Percentiles rank a stretch among this genome's conserved stretches.
phyloP scores from a whole-genome alignment of 2,113 vertebrate species.

The Brienomyrus brachyistius region DNA sequence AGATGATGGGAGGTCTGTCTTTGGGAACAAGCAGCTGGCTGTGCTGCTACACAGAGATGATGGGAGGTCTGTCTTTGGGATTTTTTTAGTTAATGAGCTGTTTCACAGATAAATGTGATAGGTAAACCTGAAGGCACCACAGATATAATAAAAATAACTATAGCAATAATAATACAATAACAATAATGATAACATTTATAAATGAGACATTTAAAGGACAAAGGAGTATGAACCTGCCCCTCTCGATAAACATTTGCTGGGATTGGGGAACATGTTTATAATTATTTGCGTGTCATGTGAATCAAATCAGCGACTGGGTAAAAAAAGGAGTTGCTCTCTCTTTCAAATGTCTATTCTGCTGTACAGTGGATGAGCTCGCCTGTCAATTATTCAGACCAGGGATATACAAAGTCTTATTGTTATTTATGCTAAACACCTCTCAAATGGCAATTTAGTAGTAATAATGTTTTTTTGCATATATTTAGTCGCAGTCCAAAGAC shows the following conservation, averaged over 20 bases:
- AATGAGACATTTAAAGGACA: not conserved
- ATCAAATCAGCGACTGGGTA: not conserved
- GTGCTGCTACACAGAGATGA: no score
- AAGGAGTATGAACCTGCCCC: not conserved
- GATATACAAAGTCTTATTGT: not conserved
- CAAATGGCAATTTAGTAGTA: not conserved
- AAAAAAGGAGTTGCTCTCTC: not conserved
- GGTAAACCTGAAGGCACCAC: not conserved
- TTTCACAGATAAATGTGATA: not conserved
- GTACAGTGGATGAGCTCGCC: not conserved
- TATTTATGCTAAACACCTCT: not conserved
- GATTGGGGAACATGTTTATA: not conserved
- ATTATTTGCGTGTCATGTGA: not conserved
- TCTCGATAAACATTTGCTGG: not conserved
- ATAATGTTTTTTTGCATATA: not conserved
- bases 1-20: no score
- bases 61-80: not conserved
- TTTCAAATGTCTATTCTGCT: not conserved
- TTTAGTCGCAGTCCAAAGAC: not conserved
- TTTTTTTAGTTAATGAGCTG: not conserved
- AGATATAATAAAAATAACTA: not conserved
- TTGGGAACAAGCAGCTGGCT: no score
- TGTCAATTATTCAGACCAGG: not conserved
- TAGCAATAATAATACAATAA: not conserved
- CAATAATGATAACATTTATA: not conserved